A percentile compares a stretch with the other conserved stretches of the same genome.
These are phyloP conservation scores for Glareola pratincola DNA, from an alignment of 2,113 vertebrate genomes.

Conservation along the genomic window DNA sequence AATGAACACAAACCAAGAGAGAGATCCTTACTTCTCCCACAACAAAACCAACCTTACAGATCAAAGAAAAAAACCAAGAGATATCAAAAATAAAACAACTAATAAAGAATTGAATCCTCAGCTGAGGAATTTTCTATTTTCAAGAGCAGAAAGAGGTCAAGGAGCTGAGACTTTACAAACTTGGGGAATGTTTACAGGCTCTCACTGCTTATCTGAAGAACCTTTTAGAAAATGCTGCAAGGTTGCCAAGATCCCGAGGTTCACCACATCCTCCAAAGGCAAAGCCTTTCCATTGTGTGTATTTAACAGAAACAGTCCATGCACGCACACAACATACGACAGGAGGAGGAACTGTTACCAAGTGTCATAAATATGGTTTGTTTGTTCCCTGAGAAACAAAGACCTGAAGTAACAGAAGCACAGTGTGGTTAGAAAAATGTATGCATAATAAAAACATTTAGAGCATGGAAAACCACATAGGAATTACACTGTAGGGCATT, in stretches of 20 bases:
- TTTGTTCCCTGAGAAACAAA: not conserved
- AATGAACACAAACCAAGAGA: not conserved
- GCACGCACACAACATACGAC: accelerated
- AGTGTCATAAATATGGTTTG: not conserved
- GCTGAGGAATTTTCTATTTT: not conserved
- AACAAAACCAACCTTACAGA: not conserved
- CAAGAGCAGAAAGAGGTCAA: not conserved
- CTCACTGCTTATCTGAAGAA: not conserved
- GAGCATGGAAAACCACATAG: not conserved
- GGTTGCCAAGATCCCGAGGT: not conserved
- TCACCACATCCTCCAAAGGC: not conserved
- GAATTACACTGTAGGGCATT: not conserved
- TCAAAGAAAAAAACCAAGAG: not conserved
- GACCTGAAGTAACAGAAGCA: not conserved
- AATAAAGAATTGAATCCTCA: not conserved
- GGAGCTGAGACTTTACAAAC: not conserved
- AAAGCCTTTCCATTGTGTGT: not conserved
- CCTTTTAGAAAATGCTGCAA: not conserved
- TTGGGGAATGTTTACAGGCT: not conserved
- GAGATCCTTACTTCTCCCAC: not conserved
- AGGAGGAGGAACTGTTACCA: not conserved
- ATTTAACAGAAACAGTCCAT: not conserved
- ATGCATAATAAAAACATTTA: not conserved
- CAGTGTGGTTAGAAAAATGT: not conserved
- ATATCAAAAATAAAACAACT: not conserved